phyloP scores from a whole-genome alignment of 2,888 invertebrate genomes.

The Cryptocheilus praepositus region DNA sequence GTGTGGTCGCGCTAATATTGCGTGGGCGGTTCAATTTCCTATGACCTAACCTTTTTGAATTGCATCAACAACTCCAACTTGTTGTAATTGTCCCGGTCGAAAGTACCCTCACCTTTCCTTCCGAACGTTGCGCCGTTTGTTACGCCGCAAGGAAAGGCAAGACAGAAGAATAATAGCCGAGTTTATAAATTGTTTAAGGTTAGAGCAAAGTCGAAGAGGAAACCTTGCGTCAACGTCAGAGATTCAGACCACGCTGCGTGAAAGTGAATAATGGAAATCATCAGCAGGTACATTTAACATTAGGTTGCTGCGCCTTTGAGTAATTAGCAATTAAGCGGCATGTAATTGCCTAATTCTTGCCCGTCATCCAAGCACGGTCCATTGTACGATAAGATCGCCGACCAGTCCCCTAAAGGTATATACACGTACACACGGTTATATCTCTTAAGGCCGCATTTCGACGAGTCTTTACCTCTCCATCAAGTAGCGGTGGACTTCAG shows the following conservation, averaged over 20 bases:
- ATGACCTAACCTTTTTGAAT: constrained; percentile 55
- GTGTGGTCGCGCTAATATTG: constrained; percentile 55
- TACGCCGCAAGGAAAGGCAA: background rate
- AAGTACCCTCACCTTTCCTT: constrained; percentile 16
- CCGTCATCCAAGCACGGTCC: constrained; percentile 55
- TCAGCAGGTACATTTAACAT: constrained; percentile 46
- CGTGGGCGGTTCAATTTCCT: constrained; percentile 70
- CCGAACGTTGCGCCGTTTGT: constrained; percentile 11
- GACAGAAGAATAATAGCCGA: background rate
- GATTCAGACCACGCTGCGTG: constrained; percentile 4
- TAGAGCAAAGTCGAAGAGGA: no score
- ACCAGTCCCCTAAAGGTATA: constrained; percentile 30
- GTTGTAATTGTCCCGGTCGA: constrained; percentile 34
- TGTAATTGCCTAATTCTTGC: constrained; percentile 62
- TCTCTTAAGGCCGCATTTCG: constrained; percentile 33
- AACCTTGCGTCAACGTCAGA: no score
- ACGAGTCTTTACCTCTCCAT: constrained; percentile 35
- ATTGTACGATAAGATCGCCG: constrained; percentile 53
- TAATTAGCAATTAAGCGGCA: constrained; percentile 62
- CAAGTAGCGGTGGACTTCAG: constrained; percentile 40
- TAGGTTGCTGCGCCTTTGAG: constrained; percentile 40
- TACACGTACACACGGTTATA: constrained; percentile 20
- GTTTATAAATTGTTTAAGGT: background rate
- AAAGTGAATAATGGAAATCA: constrained; percentile 43
- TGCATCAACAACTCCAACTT: constrained; percentile 46